Evolutionary conservation across 2,888 invertebrate species (phyloP), one percentile per base, ranked within the genome.

Genomic region (Parnassius orleans): DNA sequence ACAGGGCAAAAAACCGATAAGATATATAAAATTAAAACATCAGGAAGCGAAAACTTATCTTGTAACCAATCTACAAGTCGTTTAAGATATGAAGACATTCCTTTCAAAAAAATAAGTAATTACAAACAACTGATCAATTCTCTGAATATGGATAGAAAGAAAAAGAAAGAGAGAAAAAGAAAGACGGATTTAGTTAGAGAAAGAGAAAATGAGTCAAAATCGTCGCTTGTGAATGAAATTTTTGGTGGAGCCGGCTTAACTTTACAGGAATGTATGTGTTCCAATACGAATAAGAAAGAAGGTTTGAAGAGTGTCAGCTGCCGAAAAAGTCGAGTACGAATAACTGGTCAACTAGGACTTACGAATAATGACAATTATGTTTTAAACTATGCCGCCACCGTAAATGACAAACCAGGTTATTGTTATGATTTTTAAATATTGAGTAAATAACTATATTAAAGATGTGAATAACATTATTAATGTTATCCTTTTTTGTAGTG

Each of bases 301-400:
- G 51, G 57, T 10, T 33, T 58, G 11, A 53, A 62, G 47, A 60
- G 68, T 52, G 43, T 67, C 3, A 60, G 62, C 1, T 15, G 56
- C 3, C 69, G 66, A 2, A 79, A 70, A 66, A 85, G 80, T 66
- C 77, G 77, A 33, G 76, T 89, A 0, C 77, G 74, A 57, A 83
- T 90, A 60, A 75, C 78, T 42, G 89, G 90, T 10, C 79, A 76
- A 53, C 68, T 90, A 12, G 90, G 88, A 0, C 66, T 84, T 2
- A 80, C 76, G 43, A 72, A 80, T 46, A 76, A 86, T 53, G 84
- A 88, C 55, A 77, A 77, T 68, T 89, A 84, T 62, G 74, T 87
- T 1, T 65, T 90, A 42, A 81, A 79, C 65, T 90, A 84, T 70
- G 79, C 80, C 53, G 87, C 89, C 47, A 83, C 84, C 9, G 71